phyloP scores from a whole-genome alignment of 2,113 vertebrate genomes.

The Turdus rufiventris region DNA sequence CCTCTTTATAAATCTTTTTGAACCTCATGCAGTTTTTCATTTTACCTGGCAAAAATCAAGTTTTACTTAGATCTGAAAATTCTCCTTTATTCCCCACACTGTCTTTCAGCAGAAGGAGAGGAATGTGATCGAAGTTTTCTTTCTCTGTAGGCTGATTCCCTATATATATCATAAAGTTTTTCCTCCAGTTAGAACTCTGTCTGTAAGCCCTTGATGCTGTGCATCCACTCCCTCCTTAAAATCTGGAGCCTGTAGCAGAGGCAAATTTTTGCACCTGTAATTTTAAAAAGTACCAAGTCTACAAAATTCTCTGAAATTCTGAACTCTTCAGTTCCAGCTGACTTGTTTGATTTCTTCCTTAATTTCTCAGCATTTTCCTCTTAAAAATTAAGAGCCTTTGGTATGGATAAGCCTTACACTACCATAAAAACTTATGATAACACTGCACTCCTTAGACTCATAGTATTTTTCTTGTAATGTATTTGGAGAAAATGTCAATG shows the following conservation, averaged over 20 bases:
- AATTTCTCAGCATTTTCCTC: neutral
- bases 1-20: neutral
- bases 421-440: neutral
- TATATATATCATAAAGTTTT: neutral
- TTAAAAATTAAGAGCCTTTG: neutral
- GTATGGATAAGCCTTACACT: neutral
- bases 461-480: accelerated
- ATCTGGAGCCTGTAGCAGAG: neutral
- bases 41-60: neutral
- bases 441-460: neutral
- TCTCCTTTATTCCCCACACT: neutral
- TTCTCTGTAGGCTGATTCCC: neutral
- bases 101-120: neutral
- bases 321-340: neutral
- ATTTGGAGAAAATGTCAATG: neutral
- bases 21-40: neutral
- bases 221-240: neutral
- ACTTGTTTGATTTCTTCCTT: neutral
- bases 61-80: neutral
- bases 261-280: neutral
- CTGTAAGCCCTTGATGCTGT: neutral
- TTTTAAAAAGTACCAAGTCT: neutral
- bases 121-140: neutral
- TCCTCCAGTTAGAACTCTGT: neutral
- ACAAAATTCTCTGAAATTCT: neutral